phyloP scores from a whole-genome alignment of 2,888 invertebrate genomes.

The Clitarchus hookeri region DNA sequence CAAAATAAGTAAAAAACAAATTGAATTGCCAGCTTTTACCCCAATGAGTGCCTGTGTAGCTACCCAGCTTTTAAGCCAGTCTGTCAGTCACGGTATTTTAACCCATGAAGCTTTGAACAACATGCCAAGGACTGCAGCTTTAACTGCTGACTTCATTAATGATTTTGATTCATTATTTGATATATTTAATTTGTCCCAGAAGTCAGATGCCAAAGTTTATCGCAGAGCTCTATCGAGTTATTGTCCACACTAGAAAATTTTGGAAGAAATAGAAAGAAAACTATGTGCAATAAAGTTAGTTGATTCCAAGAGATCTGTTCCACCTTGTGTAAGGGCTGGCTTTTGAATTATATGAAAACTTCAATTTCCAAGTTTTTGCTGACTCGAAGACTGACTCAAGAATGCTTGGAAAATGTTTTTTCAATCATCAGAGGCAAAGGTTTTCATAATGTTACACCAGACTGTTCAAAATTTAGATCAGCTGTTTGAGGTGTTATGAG shows the following conservation, averaged over 20 bases:
- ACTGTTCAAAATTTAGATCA: too few species aligned
- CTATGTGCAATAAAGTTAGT: conserved; percentile 3
- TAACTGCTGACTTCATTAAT: too few species aligned
- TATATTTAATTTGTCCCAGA: too few species aligned
- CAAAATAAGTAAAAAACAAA: conserved; percentile 28
- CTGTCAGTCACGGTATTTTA: background rate
- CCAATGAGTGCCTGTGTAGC: conserved; percentile 26
- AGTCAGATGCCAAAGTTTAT: too few species aligned
- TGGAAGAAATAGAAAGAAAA: conserved; percentile 18
- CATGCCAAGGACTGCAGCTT: too few species aligned
- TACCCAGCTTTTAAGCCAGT: background rate
- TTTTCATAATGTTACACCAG: too few species aligned
- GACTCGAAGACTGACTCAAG: conserved; percentile 26
- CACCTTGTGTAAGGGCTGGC: conserved; percentile 24
- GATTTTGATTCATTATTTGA: too few species aligned
- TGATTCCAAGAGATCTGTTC: too few species aligned
- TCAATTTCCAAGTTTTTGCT: conserved; percentile 29
- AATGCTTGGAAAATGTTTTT: background rate
- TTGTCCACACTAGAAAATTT: conserved; percentile 23
- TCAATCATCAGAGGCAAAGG: background rate
- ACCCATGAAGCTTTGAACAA: too few species aligned
- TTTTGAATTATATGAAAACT: conserved; percentile 24
- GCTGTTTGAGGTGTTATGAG: background rate
- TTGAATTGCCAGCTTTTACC: conserved; percentile 27
- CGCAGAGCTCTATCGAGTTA: background rate